Evolutionary conservation across 2,797 vertebrate species (phyloP).

Genomic region (Anguilla obscura): DNA sequence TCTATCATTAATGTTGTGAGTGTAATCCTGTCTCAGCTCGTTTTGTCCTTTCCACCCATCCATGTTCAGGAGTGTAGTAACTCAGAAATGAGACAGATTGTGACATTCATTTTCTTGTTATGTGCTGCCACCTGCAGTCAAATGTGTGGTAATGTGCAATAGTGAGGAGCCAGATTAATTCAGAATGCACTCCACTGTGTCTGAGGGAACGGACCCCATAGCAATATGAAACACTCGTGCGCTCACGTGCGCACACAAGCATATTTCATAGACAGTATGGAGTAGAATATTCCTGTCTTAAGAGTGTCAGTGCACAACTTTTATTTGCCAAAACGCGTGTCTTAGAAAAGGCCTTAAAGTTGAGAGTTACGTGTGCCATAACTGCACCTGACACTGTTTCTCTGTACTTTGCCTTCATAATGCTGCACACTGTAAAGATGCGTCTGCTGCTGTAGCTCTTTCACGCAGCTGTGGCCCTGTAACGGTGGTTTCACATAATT

Average conservation of each 20-base stretch:
- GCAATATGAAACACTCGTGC: not conserved
- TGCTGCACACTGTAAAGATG: not conserved
- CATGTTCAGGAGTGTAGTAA: not conserved
- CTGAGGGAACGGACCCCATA: not conserved
- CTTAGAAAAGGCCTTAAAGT: not conserved
- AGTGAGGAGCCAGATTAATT: not conserved
- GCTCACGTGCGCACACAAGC: not conserved
- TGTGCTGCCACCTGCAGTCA: conserved; percentile 5
- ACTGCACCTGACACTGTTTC: not conserved
- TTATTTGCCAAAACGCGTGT: not conserved
- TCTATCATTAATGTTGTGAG: not conserved
- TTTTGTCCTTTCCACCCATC: not conserved
- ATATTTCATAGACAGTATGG: not conserved
- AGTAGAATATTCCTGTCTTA: not conserved
- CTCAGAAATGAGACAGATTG: not conserved
- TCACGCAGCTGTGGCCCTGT: too few relatives aligned
- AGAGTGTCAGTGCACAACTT: not conserved
- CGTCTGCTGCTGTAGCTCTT: too few relatives aligned
- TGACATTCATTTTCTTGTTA: not conserved
- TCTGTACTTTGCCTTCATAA: not conserved
- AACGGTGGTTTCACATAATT: not conserved
- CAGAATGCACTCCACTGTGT: not conserved
- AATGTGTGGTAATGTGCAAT: not conserved
- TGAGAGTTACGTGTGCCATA: conserved; percentile 17
- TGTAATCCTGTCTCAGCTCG: not conserved